Conservation (phyloP, 2,888 invertebrate species). For the Andrena hattorfiana region DNA sequence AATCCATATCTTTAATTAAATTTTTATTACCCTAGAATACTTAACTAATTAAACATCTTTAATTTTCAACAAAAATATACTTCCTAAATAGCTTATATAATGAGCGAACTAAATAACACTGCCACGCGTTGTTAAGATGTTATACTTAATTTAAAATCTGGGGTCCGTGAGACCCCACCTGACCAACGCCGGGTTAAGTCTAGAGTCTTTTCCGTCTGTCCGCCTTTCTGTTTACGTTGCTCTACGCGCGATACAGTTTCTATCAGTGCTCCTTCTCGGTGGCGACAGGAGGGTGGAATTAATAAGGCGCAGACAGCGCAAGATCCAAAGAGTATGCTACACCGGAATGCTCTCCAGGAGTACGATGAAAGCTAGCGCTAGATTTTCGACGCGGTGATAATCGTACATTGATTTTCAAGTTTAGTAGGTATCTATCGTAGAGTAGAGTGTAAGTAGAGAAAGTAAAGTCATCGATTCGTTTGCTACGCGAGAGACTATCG, state of each 20-base stretch:
- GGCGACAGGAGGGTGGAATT: constrained; percentile 59
- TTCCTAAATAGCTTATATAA: too few relatives aligned
- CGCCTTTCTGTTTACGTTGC: constrained; percentile 58
- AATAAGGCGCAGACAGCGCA: constrained; percentile 55
- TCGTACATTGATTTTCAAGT: background rate
- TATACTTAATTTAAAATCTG: too few relatives aligned
- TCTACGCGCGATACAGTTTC: constrained; percentile 53
- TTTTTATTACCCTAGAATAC: too few relatives aligned
- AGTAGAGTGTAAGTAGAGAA: background rate
- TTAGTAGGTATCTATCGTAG: too few relatives aligned
- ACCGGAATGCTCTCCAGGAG: constrained; percentile 1
- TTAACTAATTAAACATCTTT: too few relatives aligned
- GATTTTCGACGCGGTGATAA: constrained; percentile 10
- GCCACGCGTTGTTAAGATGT: too few relatives aligned
- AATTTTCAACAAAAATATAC: too few relatives aligned
- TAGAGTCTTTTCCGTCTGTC: too few relatives aligned
- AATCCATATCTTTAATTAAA: too few relatives aligned
- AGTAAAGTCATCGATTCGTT: constrained; percentile 5
- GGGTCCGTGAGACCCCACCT: too few relatives aligned
- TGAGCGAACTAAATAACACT: too few relatives aligned
- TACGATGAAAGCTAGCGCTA: constrained; percentile 20
- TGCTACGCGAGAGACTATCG: constrained; percentile 3
- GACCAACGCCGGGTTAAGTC: too few relatives aligned
- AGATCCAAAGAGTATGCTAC: constrained; percentile 47
- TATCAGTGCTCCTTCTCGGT: constrained; percentile 30